A percentile compares a stretch with the other conserved stretches of the same genome.
phyloP scores from a whole-genome alignment of 2,888 invertebrate genomes.

The Eilema griseolum region DNA sequence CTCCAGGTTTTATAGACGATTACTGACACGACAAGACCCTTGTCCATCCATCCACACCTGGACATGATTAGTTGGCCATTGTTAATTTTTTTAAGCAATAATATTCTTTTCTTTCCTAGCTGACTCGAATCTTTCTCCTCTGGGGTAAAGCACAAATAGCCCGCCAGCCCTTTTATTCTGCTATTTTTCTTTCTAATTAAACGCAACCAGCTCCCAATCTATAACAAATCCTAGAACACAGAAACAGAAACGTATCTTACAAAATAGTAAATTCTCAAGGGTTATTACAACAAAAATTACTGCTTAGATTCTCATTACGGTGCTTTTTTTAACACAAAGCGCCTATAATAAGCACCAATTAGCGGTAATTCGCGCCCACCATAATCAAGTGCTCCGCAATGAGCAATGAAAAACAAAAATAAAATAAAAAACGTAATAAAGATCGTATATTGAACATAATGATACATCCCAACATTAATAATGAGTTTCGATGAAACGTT shows the following conservation, averaged over 20 bases:
- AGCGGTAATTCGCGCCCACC: conserved; percentile 30
- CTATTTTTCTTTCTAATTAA: neutral
- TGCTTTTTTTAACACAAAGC: conserved; percentile 32
- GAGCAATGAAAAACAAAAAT: conserved; percentile 21
- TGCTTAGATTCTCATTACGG: conserved; percentile 38
- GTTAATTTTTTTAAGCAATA: too few relatives aligned
- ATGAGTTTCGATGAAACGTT: conserved; percentile 56
- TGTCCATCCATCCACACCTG: too few relatives aligned
- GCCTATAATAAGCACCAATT: conserved; percentile 46
- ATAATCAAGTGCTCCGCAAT: conserved; percentile 22
- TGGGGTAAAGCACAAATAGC: too few relatives aligned
- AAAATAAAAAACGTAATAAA: conserved; percentile 55
- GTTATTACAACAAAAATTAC: conserved; percentile 39
- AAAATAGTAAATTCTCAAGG: conserved; percentile 40
- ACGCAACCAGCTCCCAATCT: conserved; percentile 14
- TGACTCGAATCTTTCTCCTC: too few relatives aligned
- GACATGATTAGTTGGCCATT: too few relatives aligned
- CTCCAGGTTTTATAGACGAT: too few relatives aligned
- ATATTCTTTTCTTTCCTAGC: too few relatives aligned
- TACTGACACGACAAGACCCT: too few relatives aligned
- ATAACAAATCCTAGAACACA: conserved; percentile 30
- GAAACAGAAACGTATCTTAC: conserved; percentile 24
- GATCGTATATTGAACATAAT: conserved; percentile 68
- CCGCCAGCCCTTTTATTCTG: too few relatives aligned
- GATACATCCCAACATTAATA: conserved; percentile 50